Evolutionary conservation across 2,113 vertebrate species (phyloP), one percentile per base, ranked within the genome.

Genomic region (Ammospiza caudacuta): DNA sequence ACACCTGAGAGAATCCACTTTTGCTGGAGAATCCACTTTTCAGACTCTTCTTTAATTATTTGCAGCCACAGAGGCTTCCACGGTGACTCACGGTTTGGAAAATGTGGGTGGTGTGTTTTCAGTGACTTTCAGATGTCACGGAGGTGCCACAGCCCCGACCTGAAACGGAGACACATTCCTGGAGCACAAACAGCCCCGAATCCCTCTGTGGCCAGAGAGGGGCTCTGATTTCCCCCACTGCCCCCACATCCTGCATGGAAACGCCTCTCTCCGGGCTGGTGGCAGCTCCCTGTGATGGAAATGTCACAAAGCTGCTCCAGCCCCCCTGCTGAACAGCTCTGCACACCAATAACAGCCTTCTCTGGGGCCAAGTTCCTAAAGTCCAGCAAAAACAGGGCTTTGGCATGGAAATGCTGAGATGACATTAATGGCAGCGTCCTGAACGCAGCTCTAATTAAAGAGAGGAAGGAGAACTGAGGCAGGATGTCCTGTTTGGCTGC

Each of bases 401-500:
- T 94, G 87, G 66, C 75, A 72, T 94, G 91, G 95, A 97, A 97
- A 94, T 95, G 97, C 95, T 97, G 94, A 96, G 95, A 78, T 9
- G 35, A 95, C 96, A 94, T 92, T 96, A 96, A 96, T 43, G 81
- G 73, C 92, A 92, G 95, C 55, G 94, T 92, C 93, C 95, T 21
- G 76, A 76, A 62, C 94, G 3, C 91, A 87, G 21, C 86, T 89
- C 90, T 95, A 94, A 96, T 97, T 93, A 94, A 96, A 94, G 96
- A 97, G 94, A 96, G 96, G 93, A 95, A 97, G 96, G 95, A 97
- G 95, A 97, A 97, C 95, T 95, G 95, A 98, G 84, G 91, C 92
- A 98, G 98, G 98, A 98, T 96, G 96, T 98, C 98, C 98, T 98
- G 98, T 98, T 98, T 98, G 98, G 97, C 97, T 92, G 94, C 94